Evolutionary conservation across 2,113 vertebrate species (phyloP), one percentile per base, ranked within the genome.

Genomic region (Dasyurus viverrinus): DNA sequence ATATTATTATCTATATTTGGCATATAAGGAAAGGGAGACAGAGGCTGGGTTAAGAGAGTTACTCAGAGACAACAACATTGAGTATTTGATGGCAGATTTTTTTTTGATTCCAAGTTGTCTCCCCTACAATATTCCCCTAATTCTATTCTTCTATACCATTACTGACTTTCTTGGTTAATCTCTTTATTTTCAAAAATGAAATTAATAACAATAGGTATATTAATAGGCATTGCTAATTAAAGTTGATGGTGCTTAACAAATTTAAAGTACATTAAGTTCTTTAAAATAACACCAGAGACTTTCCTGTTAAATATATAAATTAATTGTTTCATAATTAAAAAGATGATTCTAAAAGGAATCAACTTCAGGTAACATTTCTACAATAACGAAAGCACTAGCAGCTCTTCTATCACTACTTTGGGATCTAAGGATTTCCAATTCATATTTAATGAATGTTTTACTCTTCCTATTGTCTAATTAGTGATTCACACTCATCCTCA

Each of bases 161-260:
- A 42, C n/a, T 84, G 68, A 42, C 68, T 84, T 23, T 84, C 68
- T 84, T 42, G 5, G n/a, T 84, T 84, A 84, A 84, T 84, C n/a
- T 42, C 68, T 36, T 68, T 84, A 84, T 84, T 84, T 84, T 84
- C 23, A 84, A 42, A 84, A 84, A 84, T 84, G n/a, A 14, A n/a
- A 7, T 84, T 84, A 42, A 8, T 84, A 84, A 42, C n/a, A 84
- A 84, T 42, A 84, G 68, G n/a, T n/a, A 42, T 76, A 42, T 84
- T 84, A 84, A 84, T 84, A 84, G 68, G 68, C 68, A 84, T 84
- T 84, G n/a, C 68, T 84, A 84, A 84, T 84, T 84, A 84, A 84
- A 84, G 68, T 42, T 42, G 68, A 90, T 90, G 48, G 10, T 90
- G 47, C 47, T 90, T 90, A 50, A 90, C 48, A 90, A 90, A 90